Evolutionary conservation across 2,113 vertebrate genomes (phyloP), one percentile per base, ranked within the genome.

Genomic region (Otis tarda): DNA sequence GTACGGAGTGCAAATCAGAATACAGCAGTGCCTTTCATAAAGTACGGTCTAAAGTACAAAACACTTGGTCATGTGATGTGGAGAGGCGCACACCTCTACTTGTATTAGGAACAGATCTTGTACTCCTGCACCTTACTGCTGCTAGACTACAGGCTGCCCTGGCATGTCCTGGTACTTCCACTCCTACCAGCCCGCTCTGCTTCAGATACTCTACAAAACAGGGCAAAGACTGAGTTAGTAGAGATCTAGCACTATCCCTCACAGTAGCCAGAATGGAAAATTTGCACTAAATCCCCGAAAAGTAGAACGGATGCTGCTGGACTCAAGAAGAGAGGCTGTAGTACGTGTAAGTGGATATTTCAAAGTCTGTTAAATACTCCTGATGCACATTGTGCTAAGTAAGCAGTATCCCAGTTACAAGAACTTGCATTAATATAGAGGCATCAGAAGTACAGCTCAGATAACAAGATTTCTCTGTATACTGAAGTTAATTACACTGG

Each of bases 81-180:
- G 65, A 53, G 47, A 70, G 23, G 33, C 0, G 0, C 13, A 4
- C 3, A 1, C 19, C 63, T 37, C 25, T 39, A 2, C 20, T 59
- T 22, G 18, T 39, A 31, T 27, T 7, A 37, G 56, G 43, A 70
- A 23, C 5, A 50, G 59, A 35, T 20, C 37, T 20, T 17, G 18
- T 10, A 31, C 7, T 56, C 16, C 77, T 43, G 43, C 0, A 6
- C 25, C 52, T 39, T 25, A 45, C 13, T 1, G 6, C 16, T 22
- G 6, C 16, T 22, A 31, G 28, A 12, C 27, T 8, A 20, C 73
- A 82, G 73, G 10, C 37, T 67, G 59, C 60, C 47, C 68, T 7
- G 7, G 27, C 14, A 22, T 3, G 15, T 12, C 60, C 78, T 37
- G 45, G 5, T 14, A 33, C 39, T 33, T 55, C 28, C 64, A 9